phyloP scores from a whole-genome alignment of 2,888 invertebrate species.

The Agrotis puta region DNA sequence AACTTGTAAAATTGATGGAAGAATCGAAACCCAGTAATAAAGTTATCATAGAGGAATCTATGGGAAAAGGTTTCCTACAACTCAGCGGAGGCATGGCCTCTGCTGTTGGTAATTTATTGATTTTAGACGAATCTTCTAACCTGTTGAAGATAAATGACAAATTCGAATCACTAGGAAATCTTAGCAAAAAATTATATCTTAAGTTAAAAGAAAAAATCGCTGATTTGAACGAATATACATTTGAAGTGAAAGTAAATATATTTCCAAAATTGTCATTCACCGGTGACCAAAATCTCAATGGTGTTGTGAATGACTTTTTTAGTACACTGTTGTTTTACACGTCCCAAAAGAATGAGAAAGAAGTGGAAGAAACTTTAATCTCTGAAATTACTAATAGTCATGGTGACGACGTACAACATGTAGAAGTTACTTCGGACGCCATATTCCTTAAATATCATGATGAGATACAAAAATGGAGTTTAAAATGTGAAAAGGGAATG shows the following conservation, averaged over 20 bases:
- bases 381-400: conserved; percentile 15
- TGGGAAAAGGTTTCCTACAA: conserved; percentile 24
- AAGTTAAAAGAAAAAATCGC: conserved; percentile 18
- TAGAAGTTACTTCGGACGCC: conserved; percentile 18
- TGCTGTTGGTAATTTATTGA: conserved; percentile 51
- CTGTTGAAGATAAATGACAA: conserved; percentile 30
- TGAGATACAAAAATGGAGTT: conserved; percentile 49
- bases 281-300: background rate
- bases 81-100: conserved; percentile 39
- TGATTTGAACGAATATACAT: conserved; percentile 34
- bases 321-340: conserved; percentile 42
- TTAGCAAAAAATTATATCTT: conserved; percentile 27
- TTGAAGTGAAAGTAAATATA: conserved; percentile 20
- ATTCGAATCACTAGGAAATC: conserved; percentile 7
- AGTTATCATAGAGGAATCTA: conserved; percentile 31
- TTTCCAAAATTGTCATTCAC: conserved; percentile 46
- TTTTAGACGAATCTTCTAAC: conserved; percentile 17
- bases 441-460: conserved; percentile 42
- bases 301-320: conserved; percentile 19
- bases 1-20: conserved; percentile 13
- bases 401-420: background rate
- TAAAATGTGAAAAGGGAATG: conserved; percentile 11
- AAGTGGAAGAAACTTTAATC: conserved; percentile 24
- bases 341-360: conserved; percentile 36
- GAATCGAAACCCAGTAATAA: conserved; percentile 5